Conservation (phyloP, 2,113 vertebrate genomes). For the Asarcornis scutulata region DNA sequence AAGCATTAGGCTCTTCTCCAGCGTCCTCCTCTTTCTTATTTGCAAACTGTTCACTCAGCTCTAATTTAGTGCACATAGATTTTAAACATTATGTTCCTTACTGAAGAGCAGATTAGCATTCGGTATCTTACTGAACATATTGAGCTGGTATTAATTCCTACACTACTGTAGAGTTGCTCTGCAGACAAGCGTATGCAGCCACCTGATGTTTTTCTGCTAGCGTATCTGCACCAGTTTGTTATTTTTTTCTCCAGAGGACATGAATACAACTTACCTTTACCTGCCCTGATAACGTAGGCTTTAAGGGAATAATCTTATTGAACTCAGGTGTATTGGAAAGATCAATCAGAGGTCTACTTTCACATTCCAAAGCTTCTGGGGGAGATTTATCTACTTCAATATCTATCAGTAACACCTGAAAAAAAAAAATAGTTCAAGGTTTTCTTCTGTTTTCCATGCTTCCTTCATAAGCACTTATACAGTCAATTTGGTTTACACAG, state of each 20-base stretch:
- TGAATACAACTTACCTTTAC: constrained; percentile 71
- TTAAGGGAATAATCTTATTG: not conserved
- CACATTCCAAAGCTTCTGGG: not conserved
- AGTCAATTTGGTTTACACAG: not conserved
- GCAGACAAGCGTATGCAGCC: not conserved
- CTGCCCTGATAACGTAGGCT: constrained; percentile 50
- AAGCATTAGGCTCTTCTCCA: not conserved
- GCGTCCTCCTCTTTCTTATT: not conserved
- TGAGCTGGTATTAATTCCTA: not conserved
- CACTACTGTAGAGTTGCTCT: not conserved
- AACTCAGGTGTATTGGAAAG: constrained; percentile 78
- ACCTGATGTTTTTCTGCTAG: not conserved
- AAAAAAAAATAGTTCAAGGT: not conserved
- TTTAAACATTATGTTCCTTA: not conserved
- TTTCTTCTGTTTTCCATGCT: not conserved
- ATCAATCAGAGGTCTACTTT: constrained; percentile 74
- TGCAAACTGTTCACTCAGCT: not conserved
- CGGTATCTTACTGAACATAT: not conserved
- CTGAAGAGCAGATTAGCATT: not conserved
- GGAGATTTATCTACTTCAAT: not conserved
- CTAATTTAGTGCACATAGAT: not conserved
- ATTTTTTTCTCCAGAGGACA: not conserved
- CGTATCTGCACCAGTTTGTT: not conserved
- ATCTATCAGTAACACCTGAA: constrained; percentile 71
- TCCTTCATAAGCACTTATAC: not conserved